A percentile compares a stretch with the other conserved stretches of the same genome.
Evolutionary conservation across 2,113 vertebrate species (phyloP).

Genomic region (Drymodes brunneopygia): DNA sequence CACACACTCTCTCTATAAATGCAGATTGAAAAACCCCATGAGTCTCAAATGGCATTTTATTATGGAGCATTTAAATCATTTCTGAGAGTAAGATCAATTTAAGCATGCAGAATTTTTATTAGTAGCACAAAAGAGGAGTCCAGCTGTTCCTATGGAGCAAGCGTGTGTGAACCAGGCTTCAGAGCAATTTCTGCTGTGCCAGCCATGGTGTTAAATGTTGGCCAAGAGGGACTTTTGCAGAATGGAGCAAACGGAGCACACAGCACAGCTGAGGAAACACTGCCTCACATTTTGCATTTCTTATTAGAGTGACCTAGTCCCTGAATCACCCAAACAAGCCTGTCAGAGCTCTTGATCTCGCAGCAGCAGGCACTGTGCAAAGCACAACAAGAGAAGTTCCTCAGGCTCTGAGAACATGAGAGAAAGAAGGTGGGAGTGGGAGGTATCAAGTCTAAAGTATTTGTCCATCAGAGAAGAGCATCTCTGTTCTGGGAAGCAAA

Average conservation of each 20-base stretch:
- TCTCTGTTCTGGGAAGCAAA: neutral
- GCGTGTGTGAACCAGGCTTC: conserved; percentile 4
- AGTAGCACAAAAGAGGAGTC: conserved; percentile 36
- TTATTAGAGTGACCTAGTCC: conserved; percentile 25
- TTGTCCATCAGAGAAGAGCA: neutral
- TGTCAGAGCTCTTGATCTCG: neutral
- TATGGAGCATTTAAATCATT: conserved; percentile 67
- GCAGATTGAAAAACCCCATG: conserved; percentile 18
- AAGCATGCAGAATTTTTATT: conserved; percentile 51
- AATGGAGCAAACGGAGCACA: neutral
- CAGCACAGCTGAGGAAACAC: conserved; percentile 46
- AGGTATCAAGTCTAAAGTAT: neutral
- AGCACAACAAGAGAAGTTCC: neutral
- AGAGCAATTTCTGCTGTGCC: conserved; percentile 30
- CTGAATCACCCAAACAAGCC: neutral
- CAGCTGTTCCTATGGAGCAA: conserved; percentile 18
- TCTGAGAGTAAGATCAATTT: conserved; percentile 37
- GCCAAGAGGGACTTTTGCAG: conserved; percentile 18
- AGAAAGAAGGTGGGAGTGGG: accelerated
- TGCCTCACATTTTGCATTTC: neutral
- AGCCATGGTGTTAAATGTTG: conserved; percentile 13
- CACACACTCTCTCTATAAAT: conserved; percentile 51
- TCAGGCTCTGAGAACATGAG: neutral
- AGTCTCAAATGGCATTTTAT: conserved; percentile 66
- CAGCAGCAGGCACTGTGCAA: neutral